A percentile compares a stretch with the other conserved stretches of the same genome.
Conservation (phyloP, 2,888 invertebrate genomes). For the Gnatocerus cornutus region DNA sequence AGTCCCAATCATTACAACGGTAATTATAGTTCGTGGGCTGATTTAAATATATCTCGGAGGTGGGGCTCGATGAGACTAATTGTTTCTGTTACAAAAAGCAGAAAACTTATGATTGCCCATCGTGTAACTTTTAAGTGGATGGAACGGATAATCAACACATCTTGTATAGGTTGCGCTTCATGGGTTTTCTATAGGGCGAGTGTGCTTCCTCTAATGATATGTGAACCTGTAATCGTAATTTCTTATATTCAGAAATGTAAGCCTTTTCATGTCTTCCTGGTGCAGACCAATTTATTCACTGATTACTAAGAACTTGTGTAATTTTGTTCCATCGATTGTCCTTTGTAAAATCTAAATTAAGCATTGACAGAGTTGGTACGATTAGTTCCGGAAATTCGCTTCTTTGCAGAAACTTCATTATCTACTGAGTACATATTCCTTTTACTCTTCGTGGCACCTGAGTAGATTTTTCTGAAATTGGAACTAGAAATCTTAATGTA, state of each 20-base stretch:
- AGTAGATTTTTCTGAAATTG: too few species aligned
- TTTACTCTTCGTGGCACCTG: too few species aligned
- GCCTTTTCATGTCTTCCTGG: background rate
- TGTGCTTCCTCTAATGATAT: slow-evolving; percentile 14
- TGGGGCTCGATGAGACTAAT: slow-evolving; percentile 55
- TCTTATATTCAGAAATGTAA: background rate
- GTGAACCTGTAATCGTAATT: slow-evolving; percentile 10
- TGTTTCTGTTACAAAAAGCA: slow-evolving; percentile 52
- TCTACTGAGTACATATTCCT: too few species aligned
- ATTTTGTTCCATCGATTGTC: background rate
- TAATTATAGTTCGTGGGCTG: background rate
- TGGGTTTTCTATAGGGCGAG: slow-evolving; percentile 15
- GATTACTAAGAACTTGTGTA: slow-evolving; percentile 12
- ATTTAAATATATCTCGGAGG: slow-evolving; percentile 36
- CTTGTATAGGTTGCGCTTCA: slow-evolving; percentile 13
- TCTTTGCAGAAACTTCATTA: too few species aligned
- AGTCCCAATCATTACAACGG: background rate
- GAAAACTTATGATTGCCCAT: slow-evolving; percentile 6
- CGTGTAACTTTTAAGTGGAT: slow-evolving; percentile 45
- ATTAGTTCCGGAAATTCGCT: too few species aligned
- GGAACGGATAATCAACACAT: slow-evolving; percentile 25
- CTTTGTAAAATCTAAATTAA: background rate
- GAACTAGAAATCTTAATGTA: too few species aligned
- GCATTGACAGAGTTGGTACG: too few species aligned
- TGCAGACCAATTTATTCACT: slow-evolving; percentile 10